Conservation (phyloP, 2,113 vertebrate genomes). For the Neolamprologus sp. region DNA sequence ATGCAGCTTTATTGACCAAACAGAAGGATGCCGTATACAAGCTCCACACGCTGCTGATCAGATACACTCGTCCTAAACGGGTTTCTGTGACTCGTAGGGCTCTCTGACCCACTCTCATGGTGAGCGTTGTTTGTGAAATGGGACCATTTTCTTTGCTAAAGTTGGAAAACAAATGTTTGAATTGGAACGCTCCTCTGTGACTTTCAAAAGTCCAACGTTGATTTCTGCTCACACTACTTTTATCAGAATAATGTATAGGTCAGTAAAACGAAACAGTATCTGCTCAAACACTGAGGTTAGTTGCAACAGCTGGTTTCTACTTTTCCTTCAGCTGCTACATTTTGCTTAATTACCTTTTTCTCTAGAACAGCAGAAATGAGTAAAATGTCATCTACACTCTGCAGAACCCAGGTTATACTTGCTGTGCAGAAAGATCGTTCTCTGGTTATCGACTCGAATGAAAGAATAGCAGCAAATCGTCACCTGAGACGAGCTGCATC, state of each 20-base stretch:
- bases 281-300: not conserved
- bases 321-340: not conserved
- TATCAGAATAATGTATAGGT: not conserved
- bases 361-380: not conserved
- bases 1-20: slow-evolving; percentile 20
- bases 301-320: not conserved
- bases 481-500: not conserved
- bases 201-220: not conserved
- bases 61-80: not conserved
- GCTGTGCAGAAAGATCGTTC: accelerated
- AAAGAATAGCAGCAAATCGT: not conserved
- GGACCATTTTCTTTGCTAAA: not conserved
- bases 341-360: not conserved
- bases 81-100: accelerated
- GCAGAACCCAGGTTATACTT: not conserved
- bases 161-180: not conserved
- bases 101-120: not conserved
- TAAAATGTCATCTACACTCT: not conserved
- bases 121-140: not conserved
- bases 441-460: not conserved
- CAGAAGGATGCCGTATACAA: not conserved
- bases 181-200: not conserved
- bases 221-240: not conserved
- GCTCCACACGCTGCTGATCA: not conserved
- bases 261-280: accelerated